A percentile compares a stretch with the other conserved stretches of the same genome.
These are phyloP conservation scores for Lophotriccus pileatus DNA, from an alignment of 2,797 vertebrate species.

Conservation along the genomic window DNA sequence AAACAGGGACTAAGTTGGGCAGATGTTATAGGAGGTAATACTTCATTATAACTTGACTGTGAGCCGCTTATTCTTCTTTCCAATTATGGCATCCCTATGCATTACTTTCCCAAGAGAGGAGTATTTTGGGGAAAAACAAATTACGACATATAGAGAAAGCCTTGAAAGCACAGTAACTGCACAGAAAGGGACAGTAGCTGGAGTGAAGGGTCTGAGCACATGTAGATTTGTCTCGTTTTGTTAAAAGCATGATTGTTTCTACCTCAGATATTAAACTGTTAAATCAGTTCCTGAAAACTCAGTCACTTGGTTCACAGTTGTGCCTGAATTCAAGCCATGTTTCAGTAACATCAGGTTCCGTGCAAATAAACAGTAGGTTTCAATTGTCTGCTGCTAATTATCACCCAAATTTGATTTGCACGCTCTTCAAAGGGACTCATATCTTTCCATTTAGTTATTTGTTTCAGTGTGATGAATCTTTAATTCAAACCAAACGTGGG, in stretches of 20 bases:
- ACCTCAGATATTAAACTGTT: conserved; percentile 17
- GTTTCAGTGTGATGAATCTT: conserved; percentile 64
- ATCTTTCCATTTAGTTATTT: conserved; percentile 68
- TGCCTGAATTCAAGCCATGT: neutral
- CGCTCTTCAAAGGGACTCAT: conserved; percentile 72
- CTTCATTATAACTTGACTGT: neutral
- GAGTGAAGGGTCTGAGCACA: neutral
- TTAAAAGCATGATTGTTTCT: conserved; percentile 13
- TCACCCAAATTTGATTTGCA: conserved; percentile 70
- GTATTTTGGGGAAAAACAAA: neutral
- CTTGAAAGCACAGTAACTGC: neutral
- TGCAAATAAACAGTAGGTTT: conserved; percentile 66
- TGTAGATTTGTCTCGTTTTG: neutral
- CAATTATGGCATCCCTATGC: conserved; percentile 38
- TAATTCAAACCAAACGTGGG: conserved; percentile 76
- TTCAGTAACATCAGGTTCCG: neutral
- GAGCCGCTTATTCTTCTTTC: conserved; percentile 14
- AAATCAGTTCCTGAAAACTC: conserved; percentile 18
- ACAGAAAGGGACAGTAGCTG: neutral
- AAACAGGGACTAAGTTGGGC: conserved; percentile 29
- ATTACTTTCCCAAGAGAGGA: neutral
- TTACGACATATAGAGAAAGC: neutral
- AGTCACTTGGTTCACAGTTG: rapidly evolving
- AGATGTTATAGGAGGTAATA: conserved; percentile 4
- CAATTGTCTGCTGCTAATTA: conserved; percentile 77